Evolutionary conservation across 2,888 invertebrate species (phyloP), one percentile per base, ranked within the genome.

Genomic region (Pachliopta kotzebuea): DNA sequence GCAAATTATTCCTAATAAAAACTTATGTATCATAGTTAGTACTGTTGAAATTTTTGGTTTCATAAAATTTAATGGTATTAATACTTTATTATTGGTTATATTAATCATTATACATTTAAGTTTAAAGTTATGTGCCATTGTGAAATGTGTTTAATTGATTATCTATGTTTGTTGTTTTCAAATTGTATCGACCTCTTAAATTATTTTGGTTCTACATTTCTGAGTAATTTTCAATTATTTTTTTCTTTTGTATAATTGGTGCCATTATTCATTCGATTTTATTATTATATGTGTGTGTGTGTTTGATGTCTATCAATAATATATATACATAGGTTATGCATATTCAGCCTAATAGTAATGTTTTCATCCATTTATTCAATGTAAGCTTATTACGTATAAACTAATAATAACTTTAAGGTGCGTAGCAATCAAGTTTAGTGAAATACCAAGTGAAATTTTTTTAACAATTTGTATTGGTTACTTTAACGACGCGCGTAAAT

Each of bases 191-290:
- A 45, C 45, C 18, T 45, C 18, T 45, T 18, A n/a, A n/a, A n/a
- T 45, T 45, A n/a, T 45, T 45, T 45, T 45, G 45, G n/a, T 18
- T 45, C 45, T 45, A 45, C 4, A 45, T 45, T 52, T 21, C 21
- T 52, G 11, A 20, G 9, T 45, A 45, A 18, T 49, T n/a, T n/a
- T 20, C 9, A n/a, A n/a, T 9, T 14, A 14, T 49, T 20, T 52
- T 23, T 14, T 53, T 18, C 23, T 18, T 54, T 23, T 54, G 21
- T 54, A 2, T 45, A 45, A 45, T 54, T 18, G 54, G 61, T 62
- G 61, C 61, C 61, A 62, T 62, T 42, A n/a, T 9, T 60, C n/a
- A 23, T 60, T 53, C 24, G 21, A 23, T 54, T 61, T 62, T 49
- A 50, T 56, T 60, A 45, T n/a, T n/a, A 26, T n/a, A n/a, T 61